phyloP scores from a whole-genome alignment of 2,113 vertebrate species.

The Procapra przewalskii region DNA sequence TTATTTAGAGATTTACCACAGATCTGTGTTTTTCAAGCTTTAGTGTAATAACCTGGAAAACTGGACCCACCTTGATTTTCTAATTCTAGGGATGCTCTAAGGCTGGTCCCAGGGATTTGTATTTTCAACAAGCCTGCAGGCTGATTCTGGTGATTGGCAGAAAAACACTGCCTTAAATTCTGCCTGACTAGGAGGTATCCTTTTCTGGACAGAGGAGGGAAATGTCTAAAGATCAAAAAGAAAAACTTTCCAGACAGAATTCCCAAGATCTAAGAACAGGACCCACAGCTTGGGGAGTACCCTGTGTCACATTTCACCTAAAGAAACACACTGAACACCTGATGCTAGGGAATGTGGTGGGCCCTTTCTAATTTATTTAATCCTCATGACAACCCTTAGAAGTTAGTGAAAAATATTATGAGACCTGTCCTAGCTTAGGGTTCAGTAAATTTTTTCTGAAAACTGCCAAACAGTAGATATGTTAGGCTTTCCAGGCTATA shows the following conservation, averaged over 20 bases:
- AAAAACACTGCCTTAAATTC: neutral
- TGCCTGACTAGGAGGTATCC: neutral
- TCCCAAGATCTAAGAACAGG: neutral
- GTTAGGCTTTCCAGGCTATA: neutral
- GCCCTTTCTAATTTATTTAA: slow-evolving; percentile 12
- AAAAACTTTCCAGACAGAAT: neutral
- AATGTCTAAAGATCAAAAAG: slow-evolving; percentile 28
- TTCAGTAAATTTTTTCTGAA: neutral
- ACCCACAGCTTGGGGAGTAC: neutral
- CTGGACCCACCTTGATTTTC: neutral
- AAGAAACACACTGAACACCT: neutral
- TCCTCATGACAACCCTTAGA: neutral
- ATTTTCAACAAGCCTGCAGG: neutral
- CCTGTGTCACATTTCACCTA: neutral
- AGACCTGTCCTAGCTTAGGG: neutral
- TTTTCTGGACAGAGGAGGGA: slow-evolving; percentile 13
- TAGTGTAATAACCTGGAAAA: slow-evolving; percentile 19
- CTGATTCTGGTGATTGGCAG: neutral
- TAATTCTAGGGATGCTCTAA: slow-evolving; percentile 4
- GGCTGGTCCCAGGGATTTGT: neutral
- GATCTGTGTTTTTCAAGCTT: neutral
- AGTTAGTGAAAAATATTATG: neutral
- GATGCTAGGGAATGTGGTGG: neutral
- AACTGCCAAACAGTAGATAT: neutral
- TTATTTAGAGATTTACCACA: slow-evolving; percentile 22